phyloP scores from a whole-genome alignment of 2,113 vertebrate species.

The Cyanoderma ruficeps region DNA sequence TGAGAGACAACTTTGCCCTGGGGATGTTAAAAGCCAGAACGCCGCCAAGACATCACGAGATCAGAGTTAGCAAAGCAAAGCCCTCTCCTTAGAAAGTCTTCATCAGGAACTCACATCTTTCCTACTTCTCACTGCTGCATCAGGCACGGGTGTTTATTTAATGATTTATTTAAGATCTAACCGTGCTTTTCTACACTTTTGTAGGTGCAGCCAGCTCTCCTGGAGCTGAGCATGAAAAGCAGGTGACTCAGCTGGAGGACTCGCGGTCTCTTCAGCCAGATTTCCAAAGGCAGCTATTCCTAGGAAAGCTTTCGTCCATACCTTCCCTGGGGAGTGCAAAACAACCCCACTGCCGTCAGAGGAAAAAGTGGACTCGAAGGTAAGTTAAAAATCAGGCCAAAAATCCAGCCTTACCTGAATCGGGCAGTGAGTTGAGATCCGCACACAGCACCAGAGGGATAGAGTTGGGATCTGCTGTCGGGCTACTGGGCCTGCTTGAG shows the following conservation, averaged over 20 bases:
- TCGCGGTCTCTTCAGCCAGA: not conserved
- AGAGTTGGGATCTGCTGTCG: constrained; percentile 83
- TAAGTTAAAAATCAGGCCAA: not conserved
- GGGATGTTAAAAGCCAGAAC: not conserved
- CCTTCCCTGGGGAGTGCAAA: not conserved
- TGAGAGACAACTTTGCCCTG: not conserved
- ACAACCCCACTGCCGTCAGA: accelerated
- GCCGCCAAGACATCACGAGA: accelerated
- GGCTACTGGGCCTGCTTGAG: constrained; percentile 80
- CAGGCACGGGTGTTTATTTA: not conserved
- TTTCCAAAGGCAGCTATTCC: not conserved
- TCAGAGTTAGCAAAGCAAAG: not conserved
- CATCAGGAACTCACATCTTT: accelerated
- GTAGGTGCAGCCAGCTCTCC: not conserved
- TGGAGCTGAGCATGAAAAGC: not conserved
- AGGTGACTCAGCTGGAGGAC: accelerated
- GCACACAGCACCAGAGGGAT: constrained; percentile 98
- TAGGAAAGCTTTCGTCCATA: not conserved
- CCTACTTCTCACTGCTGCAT: not conserved
- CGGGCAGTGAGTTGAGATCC: constrained; percentile 97
- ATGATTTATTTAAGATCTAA: not conserved
- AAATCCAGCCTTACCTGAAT: constrained; percentile 84
- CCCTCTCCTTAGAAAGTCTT: not conserved
- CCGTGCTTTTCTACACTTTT: not conserved
- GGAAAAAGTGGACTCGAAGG: not conserved